These are phyloP conservation scores for Caenorhabditis sp. DNA, from an alignment of 2,888 invertebrate species.

Conservation along the genomic window DNA sequence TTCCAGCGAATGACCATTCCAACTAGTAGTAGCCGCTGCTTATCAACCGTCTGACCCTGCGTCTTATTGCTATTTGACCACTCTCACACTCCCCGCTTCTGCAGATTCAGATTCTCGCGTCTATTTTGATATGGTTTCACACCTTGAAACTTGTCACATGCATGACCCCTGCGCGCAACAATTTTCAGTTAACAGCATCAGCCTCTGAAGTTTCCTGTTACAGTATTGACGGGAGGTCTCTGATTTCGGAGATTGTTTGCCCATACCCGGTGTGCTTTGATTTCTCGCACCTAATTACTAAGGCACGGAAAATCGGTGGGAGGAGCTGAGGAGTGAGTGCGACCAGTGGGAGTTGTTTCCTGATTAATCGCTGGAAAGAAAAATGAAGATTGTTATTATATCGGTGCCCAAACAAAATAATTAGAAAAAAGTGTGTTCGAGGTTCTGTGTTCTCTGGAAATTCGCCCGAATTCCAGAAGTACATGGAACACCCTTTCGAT, in stretches of 20 bases:
- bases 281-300: constrained; percentile 8
- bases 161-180: constrained; percentile 21
- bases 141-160: constrained; percentile 64
- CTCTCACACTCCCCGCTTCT: constrained; percentile 28
- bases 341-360: constrained; percentile 50
- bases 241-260: background rate
- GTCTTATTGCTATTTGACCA: constrained; percentile 29
- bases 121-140: constrained; percentile 58
- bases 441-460: constrained; percentile 50
- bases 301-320: constrained; percentile 18
- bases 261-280: constrained; percentile 27
- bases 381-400: constrained; percentile 37
- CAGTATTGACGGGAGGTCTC: background rate
- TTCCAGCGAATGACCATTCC: constrained; percentile 59
- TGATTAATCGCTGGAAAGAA: constrained; percentile 43
- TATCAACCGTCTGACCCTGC: constrained; percentile 47
- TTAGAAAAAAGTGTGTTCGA: constrained; percentile 44
- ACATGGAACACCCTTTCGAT: constrained; percentile 44
- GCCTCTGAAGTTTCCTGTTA: constrained; percentile 8
- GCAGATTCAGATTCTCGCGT: constrained; percentile 51
- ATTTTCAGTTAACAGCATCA: constrained; percentile 40
- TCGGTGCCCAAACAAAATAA: constrained; percentile 53
- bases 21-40: constrained; percentile 59
- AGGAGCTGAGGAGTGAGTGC: constrained; percentile 37
- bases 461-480: constrained; percentile 36